A percentile compares a stretch with the other conserved stretches of the same genome.
Conservation (phyloP, 2,113 vertebrate species). For the Verasper variegatus region DNA sequence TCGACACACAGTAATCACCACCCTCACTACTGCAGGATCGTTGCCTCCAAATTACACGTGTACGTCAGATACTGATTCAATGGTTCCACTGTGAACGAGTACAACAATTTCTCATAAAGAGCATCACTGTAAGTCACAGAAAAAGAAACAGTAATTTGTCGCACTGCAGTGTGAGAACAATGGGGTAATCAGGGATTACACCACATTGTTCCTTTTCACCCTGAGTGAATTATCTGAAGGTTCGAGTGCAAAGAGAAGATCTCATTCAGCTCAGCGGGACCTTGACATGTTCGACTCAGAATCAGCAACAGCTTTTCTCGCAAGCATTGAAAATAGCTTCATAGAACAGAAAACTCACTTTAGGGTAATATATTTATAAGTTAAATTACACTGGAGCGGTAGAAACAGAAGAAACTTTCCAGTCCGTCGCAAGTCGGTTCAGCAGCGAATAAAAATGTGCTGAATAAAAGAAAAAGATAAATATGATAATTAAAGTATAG, state of each 20-base stretch:
- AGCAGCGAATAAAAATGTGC: background rate
- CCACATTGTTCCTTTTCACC: slow-evolving; percentile 18
- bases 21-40: background rate
- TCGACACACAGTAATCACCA: background rate
- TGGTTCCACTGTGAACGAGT: background rate
- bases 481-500: background rate
- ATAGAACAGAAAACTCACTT: background rate
- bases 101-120: slow-evolving; percentile 9
- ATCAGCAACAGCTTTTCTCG: slow-evolving; percentile 63
- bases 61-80: background rate
- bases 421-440: no score
- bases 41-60: background rate
- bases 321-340: slow-evolving; percentile 15
- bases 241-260: slow-evolving; percentile 47
- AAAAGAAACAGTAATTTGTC: no score
- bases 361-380: no score
- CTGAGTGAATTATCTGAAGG: slow-evolving; percentile 13
- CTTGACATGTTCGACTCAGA: slow-evolving; percentile 63
- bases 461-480: background rate
- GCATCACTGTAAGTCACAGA: slow-evolving; percentile 3
- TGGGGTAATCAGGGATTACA: slow-evolving; percentile 32
- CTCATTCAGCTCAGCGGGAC: slow-evolving; percentile 44
- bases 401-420: background rate
- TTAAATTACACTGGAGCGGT: background rate
- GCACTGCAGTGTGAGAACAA: background rate